phyloP scores from a whole-genome alignment of 2,797 vertebrate species.

The Chanos chanos region DNA sequence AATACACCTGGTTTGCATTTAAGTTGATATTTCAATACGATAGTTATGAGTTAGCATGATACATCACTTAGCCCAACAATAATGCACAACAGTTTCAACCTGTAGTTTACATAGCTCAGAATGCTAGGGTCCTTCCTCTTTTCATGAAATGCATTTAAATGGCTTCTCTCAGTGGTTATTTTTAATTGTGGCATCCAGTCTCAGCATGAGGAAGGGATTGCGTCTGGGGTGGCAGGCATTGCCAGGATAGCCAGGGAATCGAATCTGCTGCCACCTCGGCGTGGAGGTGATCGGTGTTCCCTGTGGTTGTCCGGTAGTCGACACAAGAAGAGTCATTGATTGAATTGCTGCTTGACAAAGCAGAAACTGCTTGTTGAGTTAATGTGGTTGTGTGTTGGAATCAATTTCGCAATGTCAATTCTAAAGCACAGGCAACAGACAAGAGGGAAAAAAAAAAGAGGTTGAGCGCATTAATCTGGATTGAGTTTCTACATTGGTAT shows the following conservation, averaged over 20 bases:
- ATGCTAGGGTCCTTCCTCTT: no score
- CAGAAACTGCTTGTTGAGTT: slow-evolving; percentile 76
- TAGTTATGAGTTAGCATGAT: no score
- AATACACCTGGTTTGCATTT: no score
- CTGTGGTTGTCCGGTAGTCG: slow-evolving; percentile 56
- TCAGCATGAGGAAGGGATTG: no score
- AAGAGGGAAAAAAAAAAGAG: neutral
- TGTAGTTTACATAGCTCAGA: no score
- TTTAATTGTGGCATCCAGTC: no score
- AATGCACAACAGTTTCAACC: no score
- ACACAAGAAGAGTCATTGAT: slow-evolving; percentile 66
- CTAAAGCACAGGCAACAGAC: slow-evolving; percentile 36
- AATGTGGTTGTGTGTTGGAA: slow-evolving; percentile 67
- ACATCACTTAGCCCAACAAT: no score
- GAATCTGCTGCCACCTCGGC: slow-evolving; percentile 17
- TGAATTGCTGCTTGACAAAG: slow-evolving; percentile 72
- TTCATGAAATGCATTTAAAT: no score
- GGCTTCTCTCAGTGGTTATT: no score
- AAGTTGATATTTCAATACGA: no score
- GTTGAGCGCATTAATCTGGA: slow-evolving; percentile 4
- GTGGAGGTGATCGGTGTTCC: slow-evolving; percentile 54
- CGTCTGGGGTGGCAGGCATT: neutral
- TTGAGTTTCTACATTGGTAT: slow-evolving; percentile 3
- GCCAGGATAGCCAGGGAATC: slow-evolving; percentile 6
- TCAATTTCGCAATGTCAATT: slow-evolving; percentile 71